Evolutionary conservation across 53 echinoderm and acorn worm species (phyloP).

Genomic region (Henricia sp.): DNA sequence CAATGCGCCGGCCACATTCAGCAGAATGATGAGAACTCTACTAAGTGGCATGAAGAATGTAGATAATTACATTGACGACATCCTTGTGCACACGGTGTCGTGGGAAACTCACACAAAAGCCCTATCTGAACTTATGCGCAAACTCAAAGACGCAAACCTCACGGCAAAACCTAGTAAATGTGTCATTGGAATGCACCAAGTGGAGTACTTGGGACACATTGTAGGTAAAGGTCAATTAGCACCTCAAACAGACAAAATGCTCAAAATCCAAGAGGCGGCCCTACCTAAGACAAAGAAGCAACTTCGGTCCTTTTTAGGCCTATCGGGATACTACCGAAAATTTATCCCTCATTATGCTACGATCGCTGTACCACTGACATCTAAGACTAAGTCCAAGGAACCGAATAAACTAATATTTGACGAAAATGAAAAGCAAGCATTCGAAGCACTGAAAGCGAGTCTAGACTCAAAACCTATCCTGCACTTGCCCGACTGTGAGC

Average conservation of each 20-base stretch:
- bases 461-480: slow-evolving; percentile 9
- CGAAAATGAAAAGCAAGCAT: slow-evolving; percentile 6
- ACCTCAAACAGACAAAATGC: slow-evolving; percentile 40
- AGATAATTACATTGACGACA: slow-evolving; percentile 40
- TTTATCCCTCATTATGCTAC: slow-evolving; percentile 48
- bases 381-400: slow-evolving; percentile 26
- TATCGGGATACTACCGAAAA: slow-evolving; percentile 18
- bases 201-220: slow-evolving; percentile 47
- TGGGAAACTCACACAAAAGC: slow-evolving; percentile 20
- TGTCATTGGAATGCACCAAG: slow-evolving; percentile 2
- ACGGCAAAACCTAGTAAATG: slow-evolving; percentile 47
- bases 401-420: slow-evolving; percentile 28
- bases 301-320: too few species aligned
- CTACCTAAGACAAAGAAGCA: slow-evolving; percentile 44
- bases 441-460: slow-evolving; percentile 3
- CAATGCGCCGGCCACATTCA: slow-evolving; percentile 66
- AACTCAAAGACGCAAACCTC: slow-evolving; percentile 21
- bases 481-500: slow-evolving; percentile 6
- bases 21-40: slow-evolving; percentile 39
- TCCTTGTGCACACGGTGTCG: slow-evolving; percentile 48
- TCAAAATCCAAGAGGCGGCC: background rate
- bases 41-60: slow-evolving; percentile 21
- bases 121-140: background rate
- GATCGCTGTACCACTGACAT: slow-evolving; percentile 19
- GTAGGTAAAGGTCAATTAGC: slow-evolving; percentile 31